Conservation (phyloP, 2,888 invertebrate genomes). For the Stenoptilia bipunctidactyla region DNA sequence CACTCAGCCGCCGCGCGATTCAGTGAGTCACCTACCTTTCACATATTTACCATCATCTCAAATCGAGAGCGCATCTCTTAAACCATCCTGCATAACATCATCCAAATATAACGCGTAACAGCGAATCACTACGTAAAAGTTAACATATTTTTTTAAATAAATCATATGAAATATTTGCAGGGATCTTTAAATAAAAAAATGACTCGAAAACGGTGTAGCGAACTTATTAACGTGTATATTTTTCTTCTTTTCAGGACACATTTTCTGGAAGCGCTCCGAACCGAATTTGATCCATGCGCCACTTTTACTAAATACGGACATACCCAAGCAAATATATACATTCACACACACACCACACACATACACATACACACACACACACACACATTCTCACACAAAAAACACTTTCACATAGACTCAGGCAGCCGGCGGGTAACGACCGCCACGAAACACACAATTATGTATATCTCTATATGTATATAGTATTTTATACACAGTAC, state of each 20-base stretch:
- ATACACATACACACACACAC: not conserved
- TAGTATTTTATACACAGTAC: constrained; percentile 39
- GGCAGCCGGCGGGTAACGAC: constrained; percentile 6
- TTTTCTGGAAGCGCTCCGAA: constrained; percentile 43
- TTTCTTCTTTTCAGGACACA: constrained; percentile 37
- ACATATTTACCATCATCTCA: too few species aligned
- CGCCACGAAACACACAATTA: constrained; percentile 3
- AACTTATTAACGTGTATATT: not conserved
- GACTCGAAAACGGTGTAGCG: too few species aligned
- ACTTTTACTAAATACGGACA: constrained; percentile 26
- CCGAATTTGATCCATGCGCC: constrained; percentile 55
- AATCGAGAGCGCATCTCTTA: too few species aligned
- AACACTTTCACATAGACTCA: constrained; percentile 5
- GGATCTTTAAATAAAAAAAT: too few species aligned
- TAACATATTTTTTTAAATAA: too few species aligned
- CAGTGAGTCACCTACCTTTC: too few species aligned
- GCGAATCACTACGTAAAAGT: too few species aligned
- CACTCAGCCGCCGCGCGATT: not conserved
- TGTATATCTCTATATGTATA: constrained; percentile 42
- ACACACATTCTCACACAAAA: not conserved
- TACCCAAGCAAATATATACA: constrained; percentile 17
- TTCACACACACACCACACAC: not conserved
- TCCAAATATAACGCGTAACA: too few species aligned
- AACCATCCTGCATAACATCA: too few species aligned
- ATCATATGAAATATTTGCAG: too few species aligned